phyloP scores from a whole-genome alignment of 1,140 invertebrate species.

The Aphidius gifuensis region DNA sequence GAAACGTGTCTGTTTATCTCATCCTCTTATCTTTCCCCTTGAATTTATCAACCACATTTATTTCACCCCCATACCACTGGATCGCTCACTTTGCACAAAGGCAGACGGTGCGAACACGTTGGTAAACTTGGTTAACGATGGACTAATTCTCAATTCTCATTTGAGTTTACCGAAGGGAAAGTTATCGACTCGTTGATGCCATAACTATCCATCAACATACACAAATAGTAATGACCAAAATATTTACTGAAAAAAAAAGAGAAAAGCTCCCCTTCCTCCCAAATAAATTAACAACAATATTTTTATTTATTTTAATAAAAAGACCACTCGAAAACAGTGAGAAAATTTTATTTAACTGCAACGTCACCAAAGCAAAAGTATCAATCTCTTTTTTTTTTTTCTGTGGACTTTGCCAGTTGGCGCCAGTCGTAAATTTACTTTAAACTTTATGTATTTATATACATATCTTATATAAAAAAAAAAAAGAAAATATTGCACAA shows the following conservation, averaged over 20 bases:
- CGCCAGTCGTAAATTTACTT: conserved; percentile 25
- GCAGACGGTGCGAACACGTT: conserved; percentile 32
- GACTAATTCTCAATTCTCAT: conserved; percentile 49
- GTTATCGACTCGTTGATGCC: conserved; percentile 28
- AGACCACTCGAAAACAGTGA: too few species aligned
- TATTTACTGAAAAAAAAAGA: too few species aligned
- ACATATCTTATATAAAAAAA: too few species aligned
- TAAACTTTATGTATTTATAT: conserved; percentile 11
- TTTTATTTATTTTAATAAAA: too few species aligned
- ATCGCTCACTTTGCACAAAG: conserved; percentile 19
- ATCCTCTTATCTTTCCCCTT: conserved; percentile 4
- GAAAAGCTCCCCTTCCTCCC: too few species aligned
- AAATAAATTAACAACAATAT: too few species aligned
- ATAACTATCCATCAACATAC: too few species aligned
- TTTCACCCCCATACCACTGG: background rate
- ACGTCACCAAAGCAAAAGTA: background rate
- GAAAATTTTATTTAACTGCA: background rate
- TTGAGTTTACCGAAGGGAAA: conserved; percentile 35
- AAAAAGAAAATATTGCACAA: too few species aligned
- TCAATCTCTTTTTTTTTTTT: background rate
- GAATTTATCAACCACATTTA: conserved; percentile 33
- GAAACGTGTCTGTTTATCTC: conserved; percentile 18
- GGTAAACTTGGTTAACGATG: conserved; percentile 52
- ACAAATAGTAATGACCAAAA: too few species aligned
- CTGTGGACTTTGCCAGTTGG: background rate